Evolutionary conservation across 2,888 invertebrate genomes (phyloP), one percentile per base, ranked within the genome.

Genomic region (Metacarcinus magister): DNA sequence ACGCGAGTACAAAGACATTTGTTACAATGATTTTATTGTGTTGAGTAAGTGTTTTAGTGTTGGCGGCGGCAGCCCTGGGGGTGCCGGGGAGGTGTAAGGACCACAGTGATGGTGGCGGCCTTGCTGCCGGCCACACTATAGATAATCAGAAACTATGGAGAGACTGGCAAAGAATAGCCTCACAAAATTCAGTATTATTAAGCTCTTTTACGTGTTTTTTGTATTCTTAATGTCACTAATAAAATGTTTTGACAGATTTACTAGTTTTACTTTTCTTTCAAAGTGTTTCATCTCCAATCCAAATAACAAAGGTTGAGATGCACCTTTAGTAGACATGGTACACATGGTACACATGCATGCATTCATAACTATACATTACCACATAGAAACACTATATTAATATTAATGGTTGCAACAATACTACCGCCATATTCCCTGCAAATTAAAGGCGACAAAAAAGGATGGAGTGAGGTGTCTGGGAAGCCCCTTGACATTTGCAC

Each of bases 101-200:
- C 28, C 28, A 54, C 54, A 23, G 75, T 75, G 75, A n/a, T n/a
- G 75, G 8, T 28, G 28, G n/a, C 75, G 7, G n/a, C 75, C 75
- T 28, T 5, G 75, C 75, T 54, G 54, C n/a, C 75, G 3, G 75
- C 75, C 75, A 28, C 75, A n/a, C 28, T 28, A n/a, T 23, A 28
- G 5, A 28, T 75, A 28, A 75, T 75, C 75, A 75, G 75, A 75
- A 82, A 32, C 7, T 28, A 60, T 3, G 48, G 48, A 54, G 54
- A 90, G 60, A 39, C 32, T 54, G 90, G 32, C 94, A 94, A 19
- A 95, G 92, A 75, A 87, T 87, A 95, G n/a, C 89, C 67, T 95
- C 93, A 95, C 95, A 48, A 95, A 93, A 95, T 95, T 89, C 95
- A 95, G 95, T 95, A 95, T 95, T 95, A 95, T 95, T 95, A 95